These are phyloP conservation scores for Labeo calbasu DNA, from an alignment of 2,797 vertebrate genomes.

Conservation along the genomic window DNA sequence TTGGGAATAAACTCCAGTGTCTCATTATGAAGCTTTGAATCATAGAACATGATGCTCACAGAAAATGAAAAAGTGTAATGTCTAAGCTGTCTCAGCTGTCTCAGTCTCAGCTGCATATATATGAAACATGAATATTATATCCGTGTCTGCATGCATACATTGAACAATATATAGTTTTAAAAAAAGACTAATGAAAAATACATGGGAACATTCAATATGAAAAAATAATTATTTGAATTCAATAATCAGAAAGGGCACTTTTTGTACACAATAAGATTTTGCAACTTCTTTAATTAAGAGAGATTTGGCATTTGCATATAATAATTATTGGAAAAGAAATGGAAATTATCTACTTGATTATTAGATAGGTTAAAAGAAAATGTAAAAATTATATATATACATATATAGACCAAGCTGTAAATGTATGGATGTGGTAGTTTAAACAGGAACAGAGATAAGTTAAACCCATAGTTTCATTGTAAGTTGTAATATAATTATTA, in stretches of 20 bases:
- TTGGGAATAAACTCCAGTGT: conserved; percentile 38
- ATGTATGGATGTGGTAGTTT: too few species aligned
- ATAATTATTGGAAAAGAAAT: not conserved
- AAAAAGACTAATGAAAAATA: not conserved
- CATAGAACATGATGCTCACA: conserved; percentile 23
- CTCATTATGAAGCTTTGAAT: conserved; percentile 34
- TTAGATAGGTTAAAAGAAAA: not conserved
- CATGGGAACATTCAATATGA: not conserved
- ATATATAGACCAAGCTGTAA: too few species aligned
- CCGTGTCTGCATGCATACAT: not conserved
- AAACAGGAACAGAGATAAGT: too few species aligned
- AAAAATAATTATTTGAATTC: not conserved
- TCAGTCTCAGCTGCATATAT: conserved; percentile 35
- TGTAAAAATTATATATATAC: not conserved
- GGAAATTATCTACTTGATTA: not conserved
- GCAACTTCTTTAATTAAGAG: not conserved
- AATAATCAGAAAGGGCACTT: not conserved
- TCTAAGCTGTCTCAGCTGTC: conserved; percentile 3
- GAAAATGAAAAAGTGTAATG: conserved; percentile 6
- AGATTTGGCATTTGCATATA: not conserved
- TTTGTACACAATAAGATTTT: not conserved
- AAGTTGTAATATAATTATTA: too few species aligned
- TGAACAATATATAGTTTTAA: not conserved
- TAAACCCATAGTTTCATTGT: too few species aligned
- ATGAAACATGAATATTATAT: conserved; percentile 45